Evolutionary conservation across 2,797 vertebrate genomes (phyloP).

Genomic region (Pterois miles): DNA sequence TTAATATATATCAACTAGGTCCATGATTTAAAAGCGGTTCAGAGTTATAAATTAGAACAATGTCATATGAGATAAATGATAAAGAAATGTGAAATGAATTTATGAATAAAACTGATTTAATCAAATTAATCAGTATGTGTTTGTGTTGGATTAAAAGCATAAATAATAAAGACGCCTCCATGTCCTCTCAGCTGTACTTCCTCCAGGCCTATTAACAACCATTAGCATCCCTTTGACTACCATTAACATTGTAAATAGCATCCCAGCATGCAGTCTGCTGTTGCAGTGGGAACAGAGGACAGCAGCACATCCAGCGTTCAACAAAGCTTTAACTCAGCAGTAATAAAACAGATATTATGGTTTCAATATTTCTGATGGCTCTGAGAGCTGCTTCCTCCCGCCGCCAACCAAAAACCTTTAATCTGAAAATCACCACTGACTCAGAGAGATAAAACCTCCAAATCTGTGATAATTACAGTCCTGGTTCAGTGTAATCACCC

Average conservation of each 20-base stretch:
- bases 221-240: not conserved
- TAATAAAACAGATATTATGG: not conserved
- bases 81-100: no score
- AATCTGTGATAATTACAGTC: constrained; percentile 24
- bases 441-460: constrained; percentile 6
- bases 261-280: not conserved
- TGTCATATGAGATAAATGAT: no score
- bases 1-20: no score
- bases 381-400: not conserved
- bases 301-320: not conserved
- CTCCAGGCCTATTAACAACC: not conserved
- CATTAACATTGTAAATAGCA: not conserved
- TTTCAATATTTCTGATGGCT: not conserved
- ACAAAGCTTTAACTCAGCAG: not conserved
- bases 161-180: not conserved
- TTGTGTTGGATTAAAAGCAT: no score
- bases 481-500: not conserved
- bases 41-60: no score
- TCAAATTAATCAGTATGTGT: no score
- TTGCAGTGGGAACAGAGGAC: not conserved
- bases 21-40: no score
- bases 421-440: constrained; percentile 10
- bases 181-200: not conserved
- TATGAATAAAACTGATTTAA: no score
- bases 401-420: not conserved